Evolutionary conservation across 2,797 vertebrate species (phyloP).

Genomic region (Allobates femoralis): DNA sequence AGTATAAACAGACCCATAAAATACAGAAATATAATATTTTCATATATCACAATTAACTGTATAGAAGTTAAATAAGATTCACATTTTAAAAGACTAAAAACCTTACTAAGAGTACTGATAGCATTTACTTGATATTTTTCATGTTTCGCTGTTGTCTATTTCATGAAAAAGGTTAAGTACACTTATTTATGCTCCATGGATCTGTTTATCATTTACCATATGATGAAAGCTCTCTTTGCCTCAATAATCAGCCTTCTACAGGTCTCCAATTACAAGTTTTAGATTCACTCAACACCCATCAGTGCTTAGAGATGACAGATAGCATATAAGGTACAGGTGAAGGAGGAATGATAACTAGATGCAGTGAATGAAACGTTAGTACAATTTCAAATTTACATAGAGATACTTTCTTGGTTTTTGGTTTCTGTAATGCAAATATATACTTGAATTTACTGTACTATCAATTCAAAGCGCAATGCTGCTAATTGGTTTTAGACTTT

Average conservation of each 20-base stretch:
- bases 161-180: conserved; percentile 46
- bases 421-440: neutral
- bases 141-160: conserved; percentile 25
- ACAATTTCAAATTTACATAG: conserved; percentile 49
- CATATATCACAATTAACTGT: neutral
- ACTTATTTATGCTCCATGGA: conserved; percentile 55
- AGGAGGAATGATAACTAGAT: conserved; percentile 50
- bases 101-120: neutral
- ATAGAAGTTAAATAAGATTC: neutral
- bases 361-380: conserved; percentile 55
- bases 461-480: neutral
- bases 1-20: neutral
- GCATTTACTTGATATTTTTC: conserved; percentile 27
- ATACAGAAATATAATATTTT: neutral
- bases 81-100: neutral
- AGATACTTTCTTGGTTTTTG: conserved; percentile 4
- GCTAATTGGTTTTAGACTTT: neutral
- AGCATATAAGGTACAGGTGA: conserved; percentile 58
- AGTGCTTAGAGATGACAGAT: conserved; percentile 62
- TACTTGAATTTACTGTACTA: neutral
- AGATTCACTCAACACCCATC: conserved; percentile 61
- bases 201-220: conserved; percentile 53
- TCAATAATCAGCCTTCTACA: conserved; percentile 57
- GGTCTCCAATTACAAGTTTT: conserved; percentile 59
- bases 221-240: conserved; percentile 50